Evolutionary conservation across 2,797 vertebrate genomes (phyloP), one percentile per base, ranked within the genome.

Genomic region (Staurois parvus): DNA sequence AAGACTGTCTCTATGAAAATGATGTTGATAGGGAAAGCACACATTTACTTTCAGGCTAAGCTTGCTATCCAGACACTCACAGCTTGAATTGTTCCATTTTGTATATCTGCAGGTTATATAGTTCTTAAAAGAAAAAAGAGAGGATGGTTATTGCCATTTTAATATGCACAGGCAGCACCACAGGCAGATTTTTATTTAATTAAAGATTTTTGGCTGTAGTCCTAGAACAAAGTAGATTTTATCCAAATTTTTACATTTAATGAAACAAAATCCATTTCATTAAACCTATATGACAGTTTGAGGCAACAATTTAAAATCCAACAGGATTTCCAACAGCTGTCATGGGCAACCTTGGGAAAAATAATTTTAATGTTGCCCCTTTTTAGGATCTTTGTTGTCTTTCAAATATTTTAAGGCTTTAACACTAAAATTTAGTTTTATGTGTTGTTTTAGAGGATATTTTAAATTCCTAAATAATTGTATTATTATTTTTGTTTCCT

Each of bases 1-100:
- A 86, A 90, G 89, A 92, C 86, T 89, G 89, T 91, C 91, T 87
- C 85, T 91, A 90, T 78, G 91, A 92, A 91, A 91, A 89, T 91
- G 89, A 90, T 80, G 85, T 88, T 89, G 82, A 90, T 81, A 40
- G 88, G 73, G 68, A 91, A 84, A 74, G 64, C 83, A 88, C 88
- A 92, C 89, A 92, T 94, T 92, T 13, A 62, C 87, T 90, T 92
- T 88, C 82, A 79, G 89, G 75, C 76, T 91, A 92, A 91, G 91
- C 88, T 91, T 86, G 83, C 89, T 90, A 89, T 91, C 89, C 87
- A 79, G n/a, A 79, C 81, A 92, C 88, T 91, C 90, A 93, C 74
- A 91, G 79, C 24, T 84, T 88, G n/a, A n/a, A 81, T 86, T 90
- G 77, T 88, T 90, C 88, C 40, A 86, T 0, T 52, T 19, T 76